These are phyloP conservation scores for Acheta domesticus DNA, from an alignment of 2,888 invertebrate genomes.

Conservation along the genomic window DNA sequence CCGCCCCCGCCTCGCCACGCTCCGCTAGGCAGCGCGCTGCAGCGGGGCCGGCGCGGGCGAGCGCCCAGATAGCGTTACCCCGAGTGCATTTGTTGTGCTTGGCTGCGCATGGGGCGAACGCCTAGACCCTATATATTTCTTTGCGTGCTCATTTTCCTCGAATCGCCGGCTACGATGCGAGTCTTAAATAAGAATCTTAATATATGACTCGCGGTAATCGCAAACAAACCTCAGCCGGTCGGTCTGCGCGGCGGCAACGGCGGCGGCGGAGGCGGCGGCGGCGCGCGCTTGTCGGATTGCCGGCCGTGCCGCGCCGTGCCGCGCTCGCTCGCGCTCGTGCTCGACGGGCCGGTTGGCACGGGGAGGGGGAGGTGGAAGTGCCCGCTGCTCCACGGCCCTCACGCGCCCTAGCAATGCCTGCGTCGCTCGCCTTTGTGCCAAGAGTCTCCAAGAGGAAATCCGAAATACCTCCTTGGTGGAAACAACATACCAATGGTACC, in stretches of 20 bases:
- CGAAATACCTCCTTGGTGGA: too few species aligned
- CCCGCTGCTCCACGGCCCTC: too few species aligned
- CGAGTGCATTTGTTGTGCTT: constrained; percentile 18
- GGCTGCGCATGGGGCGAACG: constrained; percentile 18
- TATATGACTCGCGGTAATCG: constrained; percentile 18
- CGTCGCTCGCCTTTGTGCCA: too few species aligned
- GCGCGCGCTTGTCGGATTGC: too few species aligned
- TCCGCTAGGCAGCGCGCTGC: constrained; percentile 18
- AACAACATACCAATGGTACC: too few species aligned
- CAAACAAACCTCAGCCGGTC: constrained; percentile 9
- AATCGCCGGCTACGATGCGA: constrained; percentile 10
- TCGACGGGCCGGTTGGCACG: too few species aligned
- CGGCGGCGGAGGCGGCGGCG: too few species aligned
- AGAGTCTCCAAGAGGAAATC: too few species aligned
- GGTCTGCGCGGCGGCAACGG: not conserved
- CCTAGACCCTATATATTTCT: constrained; percentile 7
- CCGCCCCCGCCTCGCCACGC: constrained; percentile 5
- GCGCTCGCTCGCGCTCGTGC: too few species aligned
- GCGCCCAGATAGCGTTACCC: not conserved
- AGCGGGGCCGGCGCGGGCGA: not conserved
- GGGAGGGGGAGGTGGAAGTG: too few species aligned
- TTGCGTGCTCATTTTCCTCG: constrained; percentile 18
- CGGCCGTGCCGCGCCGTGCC: too few species aligned
- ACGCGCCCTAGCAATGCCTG: too few species aligned
- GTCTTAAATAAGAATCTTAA: constrained; percentile 18